Evolutionary conservation across 2,888 invertebrate genomes (phyloP), one percentile per base, ranked within the genome.

Genomic region (Lamellibrachia satsuma): DNA sequence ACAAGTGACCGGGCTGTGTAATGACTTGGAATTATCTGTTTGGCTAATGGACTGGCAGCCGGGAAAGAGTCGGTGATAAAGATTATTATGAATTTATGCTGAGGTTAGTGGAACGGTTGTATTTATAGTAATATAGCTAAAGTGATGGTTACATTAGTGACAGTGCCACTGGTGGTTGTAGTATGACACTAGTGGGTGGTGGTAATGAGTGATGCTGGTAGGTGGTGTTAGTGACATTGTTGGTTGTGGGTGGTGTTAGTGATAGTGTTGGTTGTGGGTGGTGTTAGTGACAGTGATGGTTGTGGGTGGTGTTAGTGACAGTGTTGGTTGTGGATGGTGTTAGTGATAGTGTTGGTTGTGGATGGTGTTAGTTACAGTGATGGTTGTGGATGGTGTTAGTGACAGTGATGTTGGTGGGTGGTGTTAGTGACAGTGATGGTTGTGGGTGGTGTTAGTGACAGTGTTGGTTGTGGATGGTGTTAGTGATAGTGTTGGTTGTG

Each of bases 61-160:
- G n/a, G 22, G 75, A 75, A 75, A 75, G 22, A 75, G 22, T 15
- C 75, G 22, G 75, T 75, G 75, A 75, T 75, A 75, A 75, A 75
- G 75, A 75, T 75, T 75, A 75, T 75, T 75, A 75, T 75, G 75
- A 75, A 75, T 75, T 75, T 75, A 75, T 75, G 75, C 22, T 22
- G 75, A 22, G 75, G 75, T 22, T 75, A 75, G 75, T 75, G 75
- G 75, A 75, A 75, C 22, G 22, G 75, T 75, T 75, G 75, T 75
- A 75, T 75, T 75, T 75, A 75, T 75, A 75, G 75, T 75, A n/a
- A 75, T 75, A n/a, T n/a, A 22, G 75, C 75, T 75, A 75, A 75
- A 22, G 75, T 39, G 75, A 75, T 75, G 15, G 75, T 75, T 15
- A n/a, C n/a, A n/a, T 75, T 75, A 15, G 75, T 75, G 75, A 75